A percentile compares a stretch with the other conserved stretches of the same genome.
phyloP scores from a whole-genome alignment of 2,888 invertebrate species.

The Orchestes rusci region DNA sequence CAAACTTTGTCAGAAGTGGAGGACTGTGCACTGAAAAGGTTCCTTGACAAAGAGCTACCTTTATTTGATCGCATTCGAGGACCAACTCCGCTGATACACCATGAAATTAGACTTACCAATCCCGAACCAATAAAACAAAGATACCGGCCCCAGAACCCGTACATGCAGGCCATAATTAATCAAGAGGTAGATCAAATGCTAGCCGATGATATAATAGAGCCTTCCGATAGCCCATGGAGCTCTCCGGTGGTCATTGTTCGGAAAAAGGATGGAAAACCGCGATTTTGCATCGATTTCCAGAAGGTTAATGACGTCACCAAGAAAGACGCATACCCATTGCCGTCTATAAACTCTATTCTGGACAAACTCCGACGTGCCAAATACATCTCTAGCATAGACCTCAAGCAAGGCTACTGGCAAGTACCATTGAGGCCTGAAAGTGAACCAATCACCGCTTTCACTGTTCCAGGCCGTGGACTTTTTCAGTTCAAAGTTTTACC shows the following conservation, averaged over 20 bases:
- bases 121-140: constrained; percentile 2
- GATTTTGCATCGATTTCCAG: constrained; percentile 5
- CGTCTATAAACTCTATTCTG: constrained; percentile 28
- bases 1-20: not conserved
- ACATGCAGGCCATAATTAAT: not conserved
- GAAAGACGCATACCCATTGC: constrained; percentile 22
- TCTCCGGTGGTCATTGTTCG: constrained; percentile 3
- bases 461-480: not conserved
- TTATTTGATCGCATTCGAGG: not conserved
- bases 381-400: constrained; percentile 21
- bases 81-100: not conserved
- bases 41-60: not conserved
- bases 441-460: constrained; percentile 1
- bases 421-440: not conserved
- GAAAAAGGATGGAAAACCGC: constrained; percentile 2
- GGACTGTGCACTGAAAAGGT: not conserved
- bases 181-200: constrained; percentile 1
- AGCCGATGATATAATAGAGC: not conserved
- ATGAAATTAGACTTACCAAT: not conserved
- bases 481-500: not conserved
- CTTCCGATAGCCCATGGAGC: constrained; percentile 1
- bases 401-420: constrained; percentile 5
- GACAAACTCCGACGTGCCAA: constrained; percentile 27
- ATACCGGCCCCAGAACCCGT: constrained; percentile 2
- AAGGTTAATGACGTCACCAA: constrained; percentile 1